These are phyloP conservation scores for Euura saliciscinereae DNA, from an alignment of 1,140 invertebrate species.

Conservation along the genomic window DNA sequence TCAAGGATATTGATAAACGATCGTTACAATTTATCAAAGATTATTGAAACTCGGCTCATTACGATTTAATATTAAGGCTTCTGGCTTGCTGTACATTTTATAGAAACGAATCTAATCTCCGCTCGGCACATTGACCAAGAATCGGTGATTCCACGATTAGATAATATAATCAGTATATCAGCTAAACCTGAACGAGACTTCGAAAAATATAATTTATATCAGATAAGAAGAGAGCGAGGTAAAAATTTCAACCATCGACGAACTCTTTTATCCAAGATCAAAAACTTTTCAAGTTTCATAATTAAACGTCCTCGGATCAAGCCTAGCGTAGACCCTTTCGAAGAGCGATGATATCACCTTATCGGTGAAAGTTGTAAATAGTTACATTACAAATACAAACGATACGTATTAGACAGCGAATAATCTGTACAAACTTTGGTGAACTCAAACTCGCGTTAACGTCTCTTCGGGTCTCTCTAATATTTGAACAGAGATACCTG, in stretches of 20 bases:
- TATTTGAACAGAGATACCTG: slow-evolving; percentile 52
- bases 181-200: background rate
- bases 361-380: background rate
- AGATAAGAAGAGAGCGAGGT: background rate
- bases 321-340: too few relatives aligned
- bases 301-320: too few relatives aligned
- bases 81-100: too few relatives aligned
- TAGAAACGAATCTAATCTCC: background rate
- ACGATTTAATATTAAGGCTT: too few relatives aligned
- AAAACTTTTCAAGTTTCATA: too few relatives aligned
- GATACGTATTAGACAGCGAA: background rate
- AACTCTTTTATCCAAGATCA: too few relatives aligned
- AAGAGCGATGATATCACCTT: background rate
- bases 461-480: slow-evolving; percentile 18
- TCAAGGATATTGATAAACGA: background rate
- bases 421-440: slow-evolving; percentile 39
- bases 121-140: background rate
- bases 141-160: background rate
- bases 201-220: background rate
- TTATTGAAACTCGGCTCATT: too few relatives aligned
- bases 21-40: background rate
- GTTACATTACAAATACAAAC: background rate
- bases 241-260: too few relatives aligned
- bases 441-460: too few relatives aligned
- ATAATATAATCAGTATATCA: background rate